Evolutionary conservation across 2,113 vertebrate genomes (phyloP), one percentile per base, ranked within the genome.

Genomic region (Tretioscincus oriximinensis): DNA sequence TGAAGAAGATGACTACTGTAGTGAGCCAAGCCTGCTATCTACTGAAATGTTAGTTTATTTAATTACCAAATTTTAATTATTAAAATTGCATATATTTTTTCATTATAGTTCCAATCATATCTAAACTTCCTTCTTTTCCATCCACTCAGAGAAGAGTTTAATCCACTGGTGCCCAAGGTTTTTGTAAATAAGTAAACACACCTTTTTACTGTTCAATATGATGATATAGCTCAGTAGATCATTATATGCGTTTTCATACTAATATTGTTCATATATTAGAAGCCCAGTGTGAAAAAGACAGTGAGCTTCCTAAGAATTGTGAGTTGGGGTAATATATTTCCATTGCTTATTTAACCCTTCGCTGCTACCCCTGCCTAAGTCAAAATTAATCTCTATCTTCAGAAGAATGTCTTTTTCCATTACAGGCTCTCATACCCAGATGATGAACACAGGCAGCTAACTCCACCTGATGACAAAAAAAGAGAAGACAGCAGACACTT

Each of bases 361-460:
- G 4, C 64, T 16, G 7, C 47, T 72, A n/a, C 70, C 14, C 31
- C 26, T 41, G 29, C 26, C 49, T 35, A 35, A 51, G 9, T 68
- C 1, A 45, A 41, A 54, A 22, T 10, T 29, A n/a, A 29, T 49
- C 61, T 29, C 66, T n/a, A 64, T 73, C 22, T 73, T 73, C 18
- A 47, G 31, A 72, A 81, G 71, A 81, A 3, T 65, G 10, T 18
- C 82, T 7, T 82, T 90, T 86, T 94, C 77, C 77, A 80, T 92
- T 93, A 68, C 88, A 99, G 98, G 95, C 94, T 98, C 24, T 95
- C 96, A 72, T 97, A 97, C 92, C 96, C 97, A 61, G 97, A 99
- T 78, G 98, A 99, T 47, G 96, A 98, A 89, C 96, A 95, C 86
- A 97, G 97, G 91, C 98, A 99, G 88, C 82, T 99, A 78, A 94